Conservation (phyloP, 1,140 invertebrate species). For the Drosophila pseudoananassae region DNA sequence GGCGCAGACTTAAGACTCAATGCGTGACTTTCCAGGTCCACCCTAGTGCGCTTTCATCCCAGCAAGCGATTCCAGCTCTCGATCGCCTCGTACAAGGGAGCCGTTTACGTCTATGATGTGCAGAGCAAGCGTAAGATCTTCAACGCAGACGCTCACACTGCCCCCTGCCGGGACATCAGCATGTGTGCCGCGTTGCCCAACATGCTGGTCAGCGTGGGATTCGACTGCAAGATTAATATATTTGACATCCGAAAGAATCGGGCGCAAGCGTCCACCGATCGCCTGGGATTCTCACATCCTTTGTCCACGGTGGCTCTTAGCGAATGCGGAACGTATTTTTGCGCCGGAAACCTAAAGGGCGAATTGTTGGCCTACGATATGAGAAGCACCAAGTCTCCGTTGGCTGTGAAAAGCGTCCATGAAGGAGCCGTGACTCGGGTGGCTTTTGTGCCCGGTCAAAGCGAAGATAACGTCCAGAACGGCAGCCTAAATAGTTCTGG, state of each 20-base stretch:
- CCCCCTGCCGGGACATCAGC: constrained; percentile 75
- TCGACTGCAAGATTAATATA: constrained; percentile 80
- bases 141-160: constrained; percentile 68
- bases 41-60: constrained; percentile 80
- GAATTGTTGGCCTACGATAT: constrained; percentile 81
- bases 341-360: constrained; percentile 79
- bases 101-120: constrained; percentile 71
- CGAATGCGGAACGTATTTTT: constrained; percentile 78
- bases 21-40: constrained; percentile 48
- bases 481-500: constrained; percentile 44
- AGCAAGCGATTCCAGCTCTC: constrained; percentile 71
- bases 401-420: constrained; percentile 60
- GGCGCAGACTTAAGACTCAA: neutral
- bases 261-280: constrained; percentile 45
- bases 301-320: constrained; percentile 70
- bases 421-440: constrained; percentile 66
- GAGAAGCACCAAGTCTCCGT: constrained; percentile 59
- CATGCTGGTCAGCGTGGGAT: constrained; percentile 75
- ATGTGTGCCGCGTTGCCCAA: constrained; percentile 66
- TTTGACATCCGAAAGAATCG: constrained; percentile 73
- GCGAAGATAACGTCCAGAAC: constrained; percentile 53
- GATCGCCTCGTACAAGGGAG: constrained; percentile 72
- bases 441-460: constrained; percentile 68
- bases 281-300: constrained; percentile 61
- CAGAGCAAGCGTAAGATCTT: constrained; percentile 72